phyloP scores from a whole-genome alignment of 1,140 invertebrate genomes.

The Eurosta solidaginis region DNA sequence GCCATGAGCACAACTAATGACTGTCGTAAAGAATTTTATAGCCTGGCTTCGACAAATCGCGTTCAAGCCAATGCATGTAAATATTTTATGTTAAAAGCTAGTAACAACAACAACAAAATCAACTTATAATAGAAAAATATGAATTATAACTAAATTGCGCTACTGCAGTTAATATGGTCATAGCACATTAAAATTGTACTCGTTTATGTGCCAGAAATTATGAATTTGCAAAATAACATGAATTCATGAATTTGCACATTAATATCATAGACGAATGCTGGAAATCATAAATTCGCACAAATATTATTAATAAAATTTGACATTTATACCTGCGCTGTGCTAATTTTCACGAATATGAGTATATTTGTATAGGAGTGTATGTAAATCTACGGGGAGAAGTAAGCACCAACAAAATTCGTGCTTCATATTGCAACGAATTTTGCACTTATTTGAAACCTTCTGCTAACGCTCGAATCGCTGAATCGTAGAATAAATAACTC shows the following conservation, averaged over 20 bases:
- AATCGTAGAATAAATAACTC: too few relatives aligned
- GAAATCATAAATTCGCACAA: constrained; percentile 20
- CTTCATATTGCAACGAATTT: too few relatives aligned
- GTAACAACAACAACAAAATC: background rate
- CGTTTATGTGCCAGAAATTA: background rate
- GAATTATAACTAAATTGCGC: background rate
- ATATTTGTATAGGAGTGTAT: too few relatives aligned
- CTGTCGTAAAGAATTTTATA: constrained; percentile 5
- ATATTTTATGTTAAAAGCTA: constrained; percentile 1
- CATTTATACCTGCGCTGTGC: constrained; percentile 7
- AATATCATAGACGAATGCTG: background rate
- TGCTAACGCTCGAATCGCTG: too few relatives aligned
- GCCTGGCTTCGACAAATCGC: background rate
- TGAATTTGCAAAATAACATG: background rate
- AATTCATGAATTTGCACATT: background rate
- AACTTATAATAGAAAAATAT: background rate
- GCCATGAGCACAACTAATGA: background rate
- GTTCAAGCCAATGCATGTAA: background rate
- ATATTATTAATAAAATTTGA: constrained; percentile 18
- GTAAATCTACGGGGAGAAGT: too few relatives aligned
- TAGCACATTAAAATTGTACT: background rate
- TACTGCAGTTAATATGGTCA: background rate
- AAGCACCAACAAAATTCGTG: too few relatives aligned
- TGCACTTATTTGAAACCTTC: too few relatives aligned
- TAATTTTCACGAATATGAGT: background rate